Evolutionary conservation across 2,888 invertebrate genomes (phyloP).

Genomic region (Unio delphinus): DNA sequence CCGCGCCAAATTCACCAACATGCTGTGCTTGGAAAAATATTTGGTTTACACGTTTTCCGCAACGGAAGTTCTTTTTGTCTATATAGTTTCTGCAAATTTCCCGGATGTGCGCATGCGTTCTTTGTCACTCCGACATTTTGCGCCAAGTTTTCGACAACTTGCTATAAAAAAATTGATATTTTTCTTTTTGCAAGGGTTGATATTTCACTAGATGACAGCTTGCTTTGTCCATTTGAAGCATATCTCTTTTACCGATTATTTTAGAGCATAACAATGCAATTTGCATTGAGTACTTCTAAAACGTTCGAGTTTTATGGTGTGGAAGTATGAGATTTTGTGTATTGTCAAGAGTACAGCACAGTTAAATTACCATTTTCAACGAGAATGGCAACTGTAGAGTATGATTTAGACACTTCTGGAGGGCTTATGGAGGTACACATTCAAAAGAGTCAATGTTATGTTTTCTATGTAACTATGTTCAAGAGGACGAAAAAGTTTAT

Average conservation of each 20-base stretch:
- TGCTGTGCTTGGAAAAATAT: too few relatives aligned
- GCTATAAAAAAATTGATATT: not conserved
- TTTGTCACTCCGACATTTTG: constrained; percentile 63
- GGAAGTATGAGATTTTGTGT: not conserved
- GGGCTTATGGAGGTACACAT: constrained; percentile 88
- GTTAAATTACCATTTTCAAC: constrained; percentile 1
- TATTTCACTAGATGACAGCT: not conserved
- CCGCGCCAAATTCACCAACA: too few relatives aligned
- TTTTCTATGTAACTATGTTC: not conserved
- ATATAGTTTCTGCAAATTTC: constrained; percentile 13
- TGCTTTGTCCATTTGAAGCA: too few relatives aligned
- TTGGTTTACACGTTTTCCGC: too few relatives aligned
- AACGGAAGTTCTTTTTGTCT: too few relatives aligned
- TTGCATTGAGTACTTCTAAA: not conserved
- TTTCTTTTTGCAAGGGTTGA: not conserved
- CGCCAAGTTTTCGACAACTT: constrained; percentile 57
- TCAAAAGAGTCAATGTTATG: not conserved
- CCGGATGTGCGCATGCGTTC: constrained; percentile 63
- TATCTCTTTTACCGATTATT: too few relatives aligned
- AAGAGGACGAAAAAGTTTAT: not conserved
- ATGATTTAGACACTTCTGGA: constrained; percentile 85
- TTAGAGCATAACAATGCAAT: not conserved
- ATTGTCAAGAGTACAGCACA: not conserved
- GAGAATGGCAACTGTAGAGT: constrained; percentile 79
- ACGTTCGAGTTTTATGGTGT: not conserved